Percentiles rank a stretch among this genome's conserved stretches.
These are phyloP conservation scores for Laterallus jamaicensis DNA, from an alignment of 2,113 vertebrate genomes.

Conservation along the genomic window DNA sequence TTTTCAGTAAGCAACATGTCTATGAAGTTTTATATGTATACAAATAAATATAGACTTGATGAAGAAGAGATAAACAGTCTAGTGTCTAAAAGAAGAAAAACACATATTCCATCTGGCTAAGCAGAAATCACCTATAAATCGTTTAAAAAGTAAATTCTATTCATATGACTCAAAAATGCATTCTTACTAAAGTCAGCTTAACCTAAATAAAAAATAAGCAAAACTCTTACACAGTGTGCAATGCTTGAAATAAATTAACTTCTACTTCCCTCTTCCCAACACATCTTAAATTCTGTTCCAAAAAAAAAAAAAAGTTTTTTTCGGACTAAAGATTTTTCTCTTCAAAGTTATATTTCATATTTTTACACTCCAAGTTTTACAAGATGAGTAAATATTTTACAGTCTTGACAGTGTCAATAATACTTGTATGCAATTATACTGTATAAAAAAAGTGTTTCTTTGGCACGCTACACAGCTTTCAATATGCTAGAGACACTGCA, in stretches of 20 bases:
- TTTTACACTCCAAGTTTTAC: not conserved
- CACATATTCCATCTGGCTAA: not conserved
- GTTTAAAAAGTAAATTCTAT: not conserved
- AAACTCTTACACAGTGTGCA: not conserved
- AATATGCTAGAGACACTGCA: not conserved
- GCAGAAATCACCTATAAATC: not conserved
- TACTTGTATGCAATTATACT: not conserved
- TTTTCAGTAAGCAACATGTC: not conserved
- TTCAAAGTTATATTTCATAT: not conserved
- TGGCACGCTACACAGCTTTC: not conserved
- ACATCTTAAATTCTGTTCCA: not conserved
- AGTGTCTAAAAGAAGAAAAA: not conserved
- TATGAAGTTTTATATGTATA: not conserved
- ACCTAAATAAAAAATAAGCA: not conserved
- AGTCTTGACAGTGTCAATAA: not conserved
- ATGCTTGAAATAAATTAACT: not conserved
- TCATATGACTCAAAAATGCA: not conserved
- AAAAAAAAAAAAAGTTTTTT: not conserved
- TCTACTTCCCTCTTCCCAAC: not conserved
- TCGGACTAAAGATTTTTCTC: not conserved
- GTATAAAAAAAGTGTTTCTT: not conserved
- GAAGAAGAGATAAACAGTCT: not conserved
- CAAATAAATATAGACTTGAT: not conserved
- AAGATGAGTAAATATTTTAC: constrained; percentile 28
- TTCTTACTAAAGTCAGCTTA: not conserved